Evolutionary conservation across 2,888 invertebrate species (phyloP).

Genomic region (Hermaeophaga mercurialis): DNA sequence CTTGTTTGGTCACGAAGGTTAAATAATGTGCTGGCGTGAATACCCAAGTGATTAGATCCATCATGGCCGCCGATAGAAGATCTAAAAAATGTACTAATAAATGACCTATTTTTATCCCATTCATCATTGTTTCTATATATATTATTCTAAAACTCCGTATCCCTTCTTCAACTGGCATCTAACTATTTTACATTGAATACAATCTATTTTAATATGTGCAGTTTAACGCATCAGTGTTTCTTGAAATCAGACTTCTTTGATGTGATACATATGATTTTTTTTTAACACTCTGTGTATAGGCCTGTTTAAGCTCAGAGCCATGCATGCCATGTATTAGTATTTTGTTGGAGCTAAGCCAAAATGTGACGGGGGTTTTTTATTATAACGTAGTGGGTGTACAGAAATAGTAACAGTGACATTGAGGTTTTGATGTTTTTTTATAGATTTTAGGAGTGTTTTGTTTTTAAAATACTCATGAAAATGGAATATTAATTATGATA

Average conservation of each 20-base stretch:
- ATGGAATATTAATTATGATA: too few relatives aligned
- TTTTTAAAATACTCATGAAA: too few relatives aligned
- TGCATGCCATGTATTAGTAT: background rate
- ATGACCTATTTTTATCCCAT: background rate
- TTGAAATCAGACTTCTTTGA: too few relatives aligned
- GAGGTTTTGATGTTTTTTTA: background rate
- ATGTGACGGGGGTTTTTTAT: background rate
- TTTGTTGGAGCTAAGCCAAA: background rate
- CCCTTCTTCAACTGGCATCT: too few relatives aligned
- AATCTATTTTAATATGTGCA: too few relatives aligned
- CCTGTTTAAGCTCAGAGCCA: background rate
- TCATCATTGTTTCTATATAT: too few relatives aligned
- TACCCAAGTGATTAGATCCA: background rate
- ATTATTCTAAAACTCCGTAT: too few relatives aligned
- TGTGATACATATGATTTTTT: too few relatives aligned
- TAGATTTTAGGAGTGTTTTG: background rate
- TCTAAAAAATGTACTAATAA: background rate
- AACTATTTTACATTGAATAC: too few relatives aligned
- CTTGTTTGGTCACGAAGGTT: background rate
- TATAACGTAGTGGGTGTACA: background rate
- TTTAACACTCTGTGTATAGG: background rate
- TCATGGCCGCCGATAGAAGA: background rate
- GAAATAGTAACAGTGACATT: background rate
- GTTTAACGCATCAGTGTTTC: too few relatives aligned
- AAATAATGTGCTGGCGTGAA: background rate